A percentile compares a stretch with the other conserved stretches of the same genome.
phyloP scores from a whole-genome alignment of 2,797 vertebrate species.

The Megaceryle alcyon region DNA sequence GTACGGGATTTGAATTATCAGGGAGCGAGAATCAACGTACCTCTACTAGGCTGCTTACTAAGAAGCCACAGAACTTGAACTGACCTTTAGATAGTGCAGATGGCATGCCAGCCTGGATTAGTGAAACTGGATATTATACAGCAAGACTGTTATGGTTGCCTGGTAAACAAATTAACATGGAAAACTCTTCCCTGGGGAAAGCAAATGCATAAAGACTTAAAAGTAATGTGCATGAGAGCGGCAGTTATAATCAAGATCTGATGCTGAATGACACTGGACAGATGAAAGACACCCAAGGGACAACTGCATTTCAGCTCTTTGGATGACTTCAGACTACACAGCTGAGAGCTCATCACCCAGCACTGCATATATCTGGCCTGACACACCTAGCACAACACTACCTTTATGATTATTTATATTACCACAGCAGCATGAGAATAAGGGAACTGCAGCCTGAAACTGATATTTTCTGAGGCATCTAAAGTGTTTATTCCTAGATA shows the following conservation, averaged over 20 bases:
- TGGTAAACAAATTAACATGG: background rate
- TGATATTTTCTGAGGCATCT: background rate
- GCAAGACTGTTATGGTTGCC: background rate
- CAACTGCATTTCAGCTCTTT: background rate
- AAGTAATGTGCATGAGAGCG: accelerated
- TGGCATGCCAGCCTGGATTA: conserved; percentile 29
- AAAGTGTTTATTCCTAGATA: background rate
- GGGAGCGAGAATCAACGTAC: accelerated
- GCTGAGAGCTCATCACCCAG: background rate
- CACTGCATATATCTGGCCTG: background rate
- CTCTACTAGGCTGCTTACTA: background rate
- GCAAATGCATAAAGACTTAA: background rate
- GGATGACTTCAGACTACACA: background rate
- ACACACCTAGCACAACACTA: background rate
- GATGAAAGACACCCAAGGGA: background rate
- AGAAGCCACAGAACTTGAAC: background rate
- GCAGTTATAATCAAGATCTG: background rate
- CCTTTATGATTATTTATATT: background rate
- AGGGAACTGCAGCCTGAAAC: background rate
- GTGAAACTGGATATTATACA: background rate
- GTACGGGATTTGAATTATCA: background rate
- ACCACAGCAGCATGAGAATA: background rate
- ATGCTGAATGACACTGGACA: background rate
- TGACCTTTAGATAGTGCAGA: conserved; percentile 4
- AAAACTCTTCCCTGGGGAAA: background rate